phyloP scores from a whole-genome alignment of 2,113 vertebrate species.

The Toxotes chatareus region DNA sequence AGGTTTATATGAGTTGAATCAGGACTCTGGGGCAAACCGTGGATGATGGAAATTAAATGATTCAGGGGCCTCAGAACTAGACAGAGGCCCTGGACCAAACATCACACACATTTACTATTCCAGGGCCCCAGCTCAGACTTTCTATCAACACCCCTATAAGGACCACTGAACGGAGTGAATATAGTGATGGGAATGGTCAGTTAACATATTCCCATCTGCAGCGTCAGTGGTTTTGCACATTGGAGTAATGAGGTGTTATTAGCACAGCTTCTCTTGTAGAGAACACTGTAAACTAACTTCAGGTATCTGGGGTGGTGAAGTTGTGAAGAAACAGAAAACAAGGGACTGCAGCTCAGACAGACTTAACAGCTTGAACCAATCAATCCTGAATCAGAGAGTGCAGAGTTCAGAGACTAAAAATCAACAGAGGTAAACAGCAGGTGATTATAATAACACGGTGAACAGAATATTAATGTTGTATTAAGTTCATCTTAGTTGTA shows the following conservation, averaged over 20 bases:
- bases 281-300: slow-evolving; percentile 37
- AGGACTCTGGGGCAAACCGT: slow-evolving; percentile 1
- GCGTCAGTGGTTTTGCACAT: slow-evolving; percentile 6
- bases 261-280: slow-evolving; percentile 34
- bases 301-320: neutral
- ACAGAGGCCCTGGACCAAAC: slow-evolving; percentile 1
- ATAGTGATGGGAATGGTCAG: slow-evolving; percentile 4
- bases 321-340: slow-evolving; percentile 33
- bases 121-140: neutral
- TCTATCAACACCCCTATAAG: neutral
- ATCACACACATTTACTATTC: slow-evolving; percentile 11
- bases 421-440: slow-evolving; percentile 32
- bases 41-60: slow-evolving; percentile 42
- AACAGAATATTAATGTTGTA: too few species aligned
- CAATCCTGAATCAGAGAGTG: slow-evolving; percentile 54
- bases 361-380: slow-evolving; percentile 44
- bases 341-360: slow-evolving; percentile 23
- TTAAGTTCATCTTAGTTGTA: neutral
- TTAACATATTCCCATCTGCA: slow-evolving; percentile 10
- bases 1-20: slow-evolving; percentile 2
- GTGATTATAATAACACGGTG: too few species aligned
- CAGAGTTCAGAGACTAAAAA: slow-evolving; percentile 36
- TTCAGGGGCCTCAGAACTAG: slow-evolving; percentile 8
- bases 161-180: neutral
- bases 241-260: slow-evolving; percentile 29